Evolutionary conservation across 2,113 vertebrate species (phyloP).

Genomic region (Chitala chitala): DNA sequence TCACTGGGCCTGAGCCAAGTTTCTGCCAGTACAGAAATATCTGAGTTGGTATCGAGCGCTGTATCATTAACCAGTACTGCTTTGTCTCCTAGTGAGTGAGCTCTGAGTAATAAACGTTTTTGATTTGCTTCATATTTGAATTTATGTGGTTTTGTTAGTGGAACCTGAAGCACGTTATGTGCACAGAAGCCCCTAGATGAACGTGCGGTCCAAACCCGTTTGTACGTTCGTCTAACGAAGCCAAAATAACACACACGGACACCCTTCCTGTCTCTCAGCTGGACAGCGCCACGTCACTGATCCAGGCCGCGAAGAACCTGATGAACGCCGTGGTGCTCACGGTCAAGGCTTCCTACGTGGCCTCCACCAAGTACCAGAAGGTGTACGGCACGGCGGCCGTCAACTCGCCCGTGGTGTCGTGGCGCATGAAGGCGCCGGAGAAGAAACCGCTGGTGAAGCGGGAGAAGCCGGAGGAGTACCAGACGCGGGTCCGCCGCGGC

Average conservation of each 20-base stretch:
- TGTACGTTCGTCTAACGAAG: too few species aligned
- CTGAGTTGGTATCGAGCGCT: too few species aligned
- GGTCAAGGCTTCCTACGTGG: slow-evolving; percentile 96
- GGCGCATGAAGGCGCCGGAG: slow-evolving; percentile 99
- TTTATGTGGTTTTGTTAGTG: too few species aligned
- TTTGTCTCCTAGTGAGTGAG: too few species aligned
- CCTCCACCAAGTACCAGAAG: slow-evolving; percentile 98
- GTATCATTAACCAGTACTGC: too few species aligned
- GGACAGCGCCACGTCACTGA: slow-evolving; percentile 96
- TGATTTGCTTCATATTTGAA: too few species aligned
- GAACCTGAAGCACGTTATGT: too few species aligned
- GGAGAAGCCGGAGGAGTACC: slow-evolving; percentile 97
- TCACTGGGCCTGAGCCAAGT: too few species aligned
- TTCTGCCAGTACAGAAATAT: too few species aligned
- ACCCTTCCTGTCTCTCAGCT: slow-evolving; percentile 62
- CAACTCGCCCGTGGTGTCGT: slow-evolving; percentile 96
- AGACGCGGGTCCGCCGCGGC: slow-evolving; percentile 90
- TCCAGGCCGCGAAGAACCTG: slow-evolving; percentile 98
- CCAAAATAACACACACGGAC: slow-evolving; percentile 25
- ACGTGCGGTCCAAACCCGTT: too few species aligned
- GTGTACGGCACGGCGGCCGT: slow-evolving; percentile 95
- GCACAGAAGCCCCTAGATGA: too few species aligned
- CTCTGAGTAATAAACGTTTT: too few species aligned
- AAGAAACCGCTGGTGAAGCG: slow-evolving; percentile 97
- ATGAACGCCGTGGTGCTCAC: slow-evolving; percentile 99